Percentiles rank a stretch among this genome's conserved stretches.
Conservation (phyloP, 2,113 vertebrate species). For the Xenopus borealis region DNA sequence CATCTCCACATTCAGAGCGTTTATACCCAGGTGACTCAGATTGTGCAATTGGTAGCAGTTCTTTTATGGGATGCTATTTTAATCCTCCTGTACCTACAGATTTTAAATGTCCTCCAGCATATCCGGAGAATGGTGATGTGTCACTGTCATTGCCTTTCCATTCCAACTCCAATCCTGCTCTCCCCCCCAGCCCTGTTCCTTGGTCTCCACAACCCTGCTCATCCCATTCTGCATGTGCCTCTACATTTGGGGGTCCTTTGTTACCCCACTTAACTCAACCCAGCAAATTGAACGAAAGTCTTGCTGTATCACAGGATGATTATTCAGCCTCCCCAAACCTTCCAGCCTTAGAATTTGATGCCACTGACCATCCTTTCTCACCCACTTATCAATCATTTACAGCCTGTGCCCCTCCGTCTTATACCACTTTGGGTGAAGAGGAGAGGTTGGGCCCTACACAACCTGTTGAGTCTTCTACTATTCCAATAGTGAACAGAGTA, state of each 20-base stretch:
- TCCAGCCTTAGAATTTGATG: slow-evolving; percentile 29
- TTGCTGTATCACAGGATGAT: slow-evolving; percentile 2
- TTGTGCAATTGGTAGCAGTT: not conserved
- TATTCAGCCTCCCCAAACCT: slow-evolving; percentile 20
- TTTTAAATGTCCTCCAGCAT: slow-evolving; percentile 28
- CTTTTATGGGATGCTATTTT: slow-evolving; percentile 35
- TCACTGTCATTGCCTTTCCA: slow-evolving; percentile 12
- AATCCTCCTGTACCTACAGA: slow-evolving; percentile 19
- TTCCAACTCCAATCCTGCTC: slow-evolving; percentile 9
- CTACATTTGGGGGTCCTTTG: slow-evolving; percentile 35
- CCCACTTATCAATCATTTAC: slow-evolving; percentile 15
- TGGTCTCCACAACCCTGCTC: slow-evolving; percentile 32
- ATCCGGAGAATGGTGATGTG: slow-evolving; percentile 24
- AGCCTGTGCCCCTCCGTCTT: slow-evolving; percentile 23
- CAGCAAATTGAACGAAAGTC: slow-evolving; percentile 28
- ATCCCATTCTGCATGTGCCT: slow-evolving; percentile 19
- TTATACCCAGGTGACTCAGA: slow-evolving; percentile 12
- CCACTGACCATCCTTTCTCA: slow-evolving; percentile 2
- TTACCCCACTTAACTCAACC: slow-evolving; percentile 22
- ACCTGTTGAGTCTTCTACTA: slow-evolving; percentile 13
- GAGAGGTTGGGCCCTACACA: not conserved
- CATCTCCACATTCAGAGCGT: slow-evolving; percentile 15
- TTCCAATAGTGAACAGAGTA: slow-evolving; percentile 4
- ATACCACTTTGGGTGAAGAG: slow-evolving; percentile 27
- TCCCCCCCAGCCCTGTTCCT: slow-evolving; percentile 13